These are phyloP conservation scores for Tubiluchus corallicola DNA, from an alignment of 2,888 invertebrate genomes.

Conservation along the genomic window DNA sequence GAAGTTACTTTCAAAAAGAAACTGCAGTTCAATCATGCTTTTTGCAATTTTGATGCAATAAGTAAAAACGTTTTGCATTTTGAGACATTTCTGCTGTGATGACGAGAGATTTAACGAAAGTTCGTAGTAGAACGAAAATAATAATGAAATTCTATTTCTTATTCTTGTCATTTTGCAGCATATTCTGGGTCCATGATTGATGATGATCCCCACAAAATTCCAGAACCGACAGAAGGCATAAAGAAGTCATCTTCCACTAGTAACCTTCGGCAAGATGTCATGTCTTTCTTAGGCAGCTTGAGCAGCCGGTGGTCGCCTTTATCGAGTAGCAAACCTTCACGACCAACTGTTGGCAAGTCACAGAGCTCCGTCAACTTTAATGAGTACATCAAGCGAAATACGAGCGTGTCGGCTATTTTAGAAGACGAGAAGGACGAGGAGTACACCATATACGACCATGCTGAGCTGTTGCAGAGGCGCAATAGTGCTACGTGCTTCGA, in stretches of 20 bases:
- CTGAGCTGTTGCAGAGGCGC: no score
- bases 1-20: no score
- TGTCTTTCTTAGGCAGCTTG: not conserved
- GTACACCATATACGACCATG: no score
- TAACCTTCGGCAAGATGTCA: not conserved
- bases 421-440: no score
- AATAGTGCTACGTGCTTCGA: no score
- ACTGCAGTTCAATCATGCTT: no score
- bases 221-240: not conserved
- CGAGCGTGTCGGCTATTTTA: no score
- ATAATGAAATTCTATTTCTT: conserved; percentile 2
- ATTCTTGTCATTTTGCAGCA: conserved; percentile 8
- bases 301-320: not conserved
- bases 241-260: not conserved
- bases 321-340: not conserved
- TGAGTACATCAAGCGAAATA: not conserved
- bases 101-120: no score
- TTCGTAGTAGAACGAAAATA: not conserved
- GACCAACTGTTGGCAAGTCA: not conserved
- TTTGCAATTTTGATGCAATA: no score
- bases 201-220: no score
- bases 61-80: no score
- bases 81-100: no score
- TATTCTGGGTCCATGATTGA: conserved; percentile 31
- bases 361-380: not conserved